phyloP scores from a whole-genome alignment of 2,797 vertebrate species.

The Artibeus lituratus region DNA sequence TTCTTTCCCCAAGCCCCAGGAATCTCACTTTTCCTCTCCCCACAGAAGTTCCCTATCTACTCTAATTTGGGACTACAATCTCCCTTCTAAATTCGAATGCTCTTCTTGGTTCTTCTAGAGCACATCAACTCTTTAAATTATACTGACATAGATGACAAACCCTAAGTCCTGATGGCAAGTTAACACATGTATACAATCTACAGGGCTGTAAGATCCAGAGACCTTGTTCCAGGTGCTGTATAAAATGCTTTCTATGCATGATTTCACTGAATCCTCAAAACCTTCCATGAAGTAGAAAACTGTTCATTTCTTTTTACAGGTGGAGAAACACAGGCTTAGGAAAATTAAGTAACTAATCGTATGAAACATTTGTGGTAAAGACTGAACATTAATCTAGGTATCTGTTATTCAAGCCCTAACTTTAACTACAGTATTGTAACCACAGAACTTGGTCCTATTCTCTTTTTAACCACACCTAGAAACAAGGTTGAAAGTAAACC shows the following conservation, averaged over 20 bases:
- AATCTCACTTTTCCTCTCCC: background rate
- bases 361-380: background rate
- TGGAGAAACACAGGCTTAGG: background rate
- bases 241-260: background rate
- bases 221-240: background rate
- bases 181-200: background rate
- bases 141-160: no score
- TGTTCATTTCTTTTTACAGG: background rate
- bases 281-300: background rate
- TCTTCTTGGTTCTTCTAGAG: background rate
- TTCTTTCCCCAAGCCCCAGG: background rate
- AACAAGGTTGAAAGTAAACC: background rate
- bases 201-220: background rate
- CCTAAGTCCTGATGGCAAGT: background rate
- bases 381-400: background rate
- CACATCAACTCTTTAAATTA: background rate
- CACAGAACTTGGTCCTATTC: background rate
- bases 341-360: background rate
- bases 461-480: background rate
- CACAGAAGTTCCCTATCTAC: background rate
- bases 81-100: background rate
- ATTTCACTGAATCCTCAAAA: background rate
- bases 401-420: background rate
- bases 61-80: background rate
- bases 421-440: background rate